Evolutionary conservation across 2,113 vertebrate species (phyloP), one percentile per base, ranked within the genome.

Genomic region (Pica pica): DNA sequence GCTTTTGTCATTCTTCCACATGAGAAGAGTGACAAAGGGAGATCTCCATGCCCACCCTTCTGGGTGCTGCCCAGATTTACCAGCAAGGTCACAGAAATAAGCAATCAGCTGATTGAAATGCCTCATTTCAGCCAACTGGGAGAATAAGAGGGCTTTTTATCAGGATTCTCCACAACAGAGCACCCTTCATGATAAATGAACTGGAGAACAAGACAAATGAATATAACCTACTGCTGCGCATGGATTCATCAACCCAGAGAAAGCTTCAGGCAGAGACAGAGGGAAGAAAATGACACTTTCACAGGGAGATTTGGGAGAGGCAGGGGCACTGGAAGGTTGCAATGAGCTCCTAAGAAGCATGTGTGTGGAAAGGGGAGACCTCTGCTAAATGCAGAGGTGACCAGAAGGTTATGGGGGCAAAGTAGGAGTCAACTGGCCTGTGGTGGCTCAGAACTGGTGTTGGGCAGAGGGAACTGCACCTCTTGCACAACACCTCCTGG

Each of bases 131-230:
- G 68, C 65, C 93, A 96, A 64, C 56, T 83, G 78, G 91, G 60
- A 96, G 88, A 95, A 83, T 89, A 96, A 96, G 93, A 20, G 1
- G 95, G 83, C 85, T 94, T 97, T 76, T 69, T 80, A 93, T 94
- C 83, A 89, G 92, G 96, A 96, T 97, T 95, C 94, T 89, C 81
- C 93, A 86, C 90, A 94, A 91, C 60, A 87, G 85, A 87, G 50
- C 81, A 83, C 55, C 96, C 79, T 13, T n/a, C 5, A 6, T 96
- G 97, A 97, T 95, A 98, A 97, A 98, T 97, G 96, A 95, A 93
- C 64, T 97, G 86, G 77, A 94, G 93, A 97, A 57, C 55, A 97
- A 96, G 96, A 97, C 56, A 95, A 96, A 97, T 97, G 89, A 94
- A 94, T 97, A 87, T 87, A 97, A 93, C 94, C 87, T 81, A 82